phyloP scores from a whole-genome alignment of 2,113 vertebrate genomes.

The Raja brachyura region DNA sequence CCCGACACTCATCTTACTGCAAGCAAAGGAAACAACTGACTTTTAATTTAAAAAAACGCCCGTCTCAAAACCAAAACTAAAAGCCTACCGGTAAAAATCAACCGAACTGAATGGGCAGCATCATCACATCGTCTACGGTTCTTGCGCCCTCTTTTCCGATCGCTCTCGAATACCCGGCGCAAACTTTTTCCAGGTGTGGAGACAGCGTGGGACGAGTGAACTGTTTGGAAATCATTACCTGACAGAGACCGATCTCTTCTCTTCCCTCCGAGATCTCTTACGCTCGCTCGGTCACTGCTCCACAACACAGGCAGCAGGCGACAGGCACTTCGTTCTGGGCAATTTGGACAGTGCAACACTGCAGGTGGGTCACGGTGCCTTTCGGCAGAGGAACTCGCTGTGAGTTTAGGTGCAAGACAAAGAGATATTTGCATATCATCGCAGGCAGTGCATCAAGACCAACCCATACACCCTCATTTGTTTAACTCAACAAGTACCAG shows the following conservation, averaged over 20 bases:
- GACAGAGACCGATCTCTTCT: background rate
- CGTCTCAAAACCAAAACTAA: conserved; percentile 59
- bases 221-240: background rate
- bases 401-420: background rate
- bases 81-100: background rate
- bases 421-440: conserved; percentile 24
- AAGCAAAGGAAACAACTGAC: conserved; percentile 65
- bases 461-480: background rate
- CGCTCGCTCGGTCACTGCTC: background rate
- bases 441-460: background rate
- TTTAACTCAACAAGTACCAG: conserved; percentile 29
- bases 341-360: background rate
- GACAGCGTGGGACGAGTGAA: background rate
- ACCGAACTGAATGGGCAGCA: conserved; percentile 48
- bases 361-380: background rate
- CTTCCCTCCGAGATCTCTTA: background rate
- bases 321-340: background rate
- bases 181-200: background rate
- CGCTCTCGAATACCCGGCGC: accelerated
- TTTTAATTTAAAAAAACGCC: conserved; percentile 76
- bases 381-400: background rate
- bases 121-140: conserved; percentile 74
- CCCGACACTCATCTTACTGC: conserved; percentile 91
- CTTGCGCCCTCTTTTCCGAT: conserved; percentile 37
- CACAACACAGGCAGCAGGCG: background rate